Evolutionary conservation across 2,888 invertebrate species (phyloP), one percentile per base, ranked within the genome.

Genomic region (Anorthoa munda): DNA sequence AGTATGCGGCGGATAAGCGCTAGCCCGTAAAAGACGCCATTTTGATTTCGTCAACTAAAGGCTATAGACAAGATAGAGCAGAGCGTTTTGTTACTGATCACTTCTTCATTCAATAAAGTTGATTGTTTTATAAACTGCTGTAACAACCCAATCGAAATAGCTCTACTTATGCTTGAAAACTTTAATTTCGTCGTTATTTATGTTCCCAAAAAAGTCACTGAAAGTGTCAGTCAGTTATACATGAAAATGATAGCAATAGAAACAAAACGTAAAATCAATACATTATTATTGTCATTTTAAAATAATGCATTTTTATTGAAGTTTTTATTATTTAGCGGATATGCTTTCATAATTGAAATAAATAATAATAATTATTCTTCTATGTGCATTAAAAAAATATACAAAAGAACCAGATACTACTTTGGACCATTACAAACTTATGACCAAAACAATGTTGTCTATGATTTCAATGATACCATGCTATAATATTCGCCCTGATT

Each of bases 1-100:
- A 91, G 91, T 87, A 92, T 93, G 92, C 95, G 95, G 95, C 94
- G 91, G 93, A 94, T 94, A 93, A 91, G 93, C 93, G 93, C 94
- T 95, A 95, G 91, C 91, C 93, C 92, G 92, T 93, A 93, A 94
- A 94, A 93, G 94, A 95, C 95, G 96, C 96, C 96, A 96, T 96
- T 96, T 96, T 96, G 96, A 96, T 96, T 95, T 96, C 96, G 95
- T 96, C 96, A 95, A 96, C 95, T 95, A 94, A 91, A 88, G 87
- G 80, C 90, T 88, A 94, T 87, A 94, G 94, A 95, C 93, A 94
- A 93, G 74, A 89, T 86, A 92, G 88, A 91, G 0, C 2, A 50
- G 0, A 66, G 65, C 90, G 89, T 91, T 90, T 86, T 66, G 79
- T 87, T 50, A 45, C 26, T 45, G 5, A 48, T 17, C 0, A 48